Conservation (phyloP, 2,113 vertebrate genomes). For the Tragelaphus buxtoni region DNA sequence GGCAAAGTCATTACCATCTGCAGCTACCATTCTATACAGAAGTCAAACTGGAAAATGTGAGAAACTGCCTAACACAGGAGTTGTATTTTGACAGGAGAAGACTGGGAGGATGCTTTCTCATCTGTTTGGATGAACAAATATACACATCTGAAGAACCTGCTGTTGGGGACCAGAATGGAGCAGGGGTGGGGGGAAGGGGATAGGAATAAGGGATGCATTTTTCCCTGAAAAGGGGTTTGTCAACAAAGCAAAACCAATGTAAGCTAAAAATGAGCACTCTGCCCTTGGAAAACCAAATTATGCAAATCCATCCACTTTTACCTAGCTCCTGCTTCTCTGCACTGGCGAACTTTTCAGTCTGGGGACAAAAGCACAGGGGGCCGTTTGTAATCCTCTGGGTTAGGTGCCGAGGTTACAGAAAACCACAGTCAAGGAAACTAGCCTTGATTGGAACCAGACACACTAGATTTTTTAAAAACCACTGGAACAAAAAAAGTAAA, state of each 20-base stretch:
- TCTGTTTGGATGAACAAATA: neutral
- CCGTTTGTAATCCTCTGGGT: neutral
- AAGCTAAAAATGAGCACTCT: conserved; percentile 23
- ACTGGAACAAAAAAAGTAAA: conserved; percentile 52
- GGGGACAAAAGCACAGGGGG: neutral
- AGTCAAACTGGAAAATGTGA: conserved; percentile 50
- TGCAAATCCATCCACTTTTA: neutral
- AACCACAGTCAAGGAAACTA: neutral
- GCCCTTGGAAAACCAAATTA: conserved; percentile 20
- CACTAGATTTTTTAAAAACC: conserved; percentile 2
- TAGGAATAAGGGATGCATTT: no score
- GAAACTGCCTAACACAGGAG: conserved; percentile 4
- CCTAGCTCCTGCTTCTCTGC: neutral
- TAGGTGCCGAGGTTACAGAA: neutral
- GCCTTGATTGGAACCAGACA: conserved; percentile 4
- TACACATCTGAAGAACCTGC: neutral
- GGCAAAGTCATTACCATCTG: neutral
- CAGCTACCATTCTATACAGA: neutral
- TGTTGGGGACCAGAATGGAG: neutral
- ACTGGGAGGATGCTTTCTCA: neutral
- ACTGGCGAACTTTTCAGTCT: neutral
- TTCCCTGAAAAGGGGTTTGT: neutral
- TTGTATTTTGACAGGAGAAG: conserved; percentile 31
- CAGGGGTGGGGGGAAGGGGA: fast-evolving
- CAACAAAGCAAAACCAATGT: neutral